Base-by-base conservation (phyloP, 92 coral and sea anemone genomes). In the Scolanthus callimorphus region DNA sequence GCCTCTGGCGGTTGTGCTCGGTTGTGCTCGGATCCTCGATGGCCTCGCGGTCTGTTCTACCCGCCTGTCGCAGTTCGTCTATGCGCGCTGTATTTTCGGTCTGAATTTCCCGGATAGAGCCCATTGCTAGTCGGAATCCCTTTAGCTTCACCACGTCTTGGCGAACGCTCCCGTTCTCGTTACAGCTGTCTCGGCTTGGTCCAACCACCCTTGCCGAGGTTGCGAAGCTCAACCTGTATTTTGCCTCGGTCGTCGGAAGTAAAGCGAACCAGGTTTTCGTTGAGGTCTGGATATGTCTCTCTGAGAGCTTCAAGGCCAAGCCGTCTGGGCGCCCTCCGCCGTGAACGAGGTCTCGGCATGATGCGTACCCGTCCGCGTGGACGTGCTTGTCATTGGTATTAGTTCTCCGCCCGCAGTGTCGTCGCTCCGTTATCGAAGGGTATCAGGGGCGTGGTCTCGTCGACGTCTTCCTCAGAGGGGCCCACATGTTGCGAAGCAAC, bases 311-410 rank as follows among this genome's bases (percentile, higher is more conserved):
- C 17, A 4, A 46, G 52, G 4, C 52, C 52, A 19, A 46, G 52
- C 22, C 52, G 8, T 46, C 4, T 11, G 4, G 52, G 52, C 52
- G 4, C 17, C 52, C 12, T 19, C 23, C 22, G 22, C 17, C 17
- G 52, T 46, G 52, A 46, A 46, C 23, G 52, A 10, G 19, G 52
- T 46, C 17, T 46, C 52, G 17, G 52, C 23, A 21, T 21, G 8
- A 6, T 6, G 8, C 41, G 41, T 34, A 6, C 41, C 41, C 15
- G 41, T 15, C 6, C 41, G 41, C 41, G 41, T 6, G 11, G 52
- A 46, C 52, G 23, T 46, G 52, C 19, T 46, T 19, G 52, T 46
- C 52, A 46, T 46, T 10, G 52, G 52, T 4, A 46, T 46, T 21
- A 21, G 17, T 21, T 46, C 52, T 4, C 52, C 52, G 17, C 6